Conservation (phyloP, 2,797 vertebrate genomes). For the Xenentodon cancila region DNA sequence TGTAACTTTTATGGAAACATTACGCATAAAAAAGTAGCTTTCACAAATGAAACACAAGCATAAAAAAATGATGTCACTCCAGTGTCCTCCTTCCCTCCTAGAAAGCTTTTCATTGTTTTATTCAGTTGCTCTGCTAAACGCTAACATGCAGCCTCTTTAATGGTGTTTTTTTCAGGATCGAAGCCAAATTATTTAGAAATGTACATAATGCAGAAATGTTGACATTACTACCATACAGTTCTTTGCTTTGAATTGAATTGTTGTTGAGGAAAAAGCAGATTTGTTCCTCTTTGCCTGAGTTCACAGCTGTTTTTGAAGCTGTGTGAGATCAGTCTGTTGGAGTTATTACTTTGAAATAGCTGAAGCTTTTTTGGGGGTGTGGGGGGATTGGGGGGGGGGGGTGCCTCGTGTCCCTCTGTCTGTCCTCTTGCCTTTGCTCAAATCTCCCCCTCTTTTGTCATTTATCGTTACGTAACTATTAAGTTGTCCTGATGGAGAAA, state of each 20-base stretch:
- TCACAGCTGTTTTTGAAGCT: conserved; percentile 47
- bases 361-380: conserved; percentile 4
- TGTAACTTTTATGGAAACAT: too few species aligned
- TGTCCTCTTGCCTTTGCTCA: conserved; percentile 14
- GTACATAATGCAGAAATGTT: conserved; percentile 45
- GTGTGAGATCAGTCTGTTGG: conserved; percentile 44
- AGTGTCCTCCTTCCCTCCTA: too few species aligned
- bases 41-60: too few species aligned
- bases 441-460: conserved; percentile 6
- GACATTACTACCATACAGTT: conserved; percentile 25
- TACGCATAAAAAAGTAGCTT: too few species aligned
- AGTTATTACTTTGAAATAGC: conserved; percentile 45
- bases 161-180: conserved; percentile 10
- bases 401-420: neutral
- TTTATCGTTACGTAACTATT: conserved; percentile 18
- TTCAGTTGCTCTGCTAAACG: too few species aligned
- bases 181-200: conserved; percentile 47
- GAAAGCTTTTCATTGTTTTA: too few species aligned
- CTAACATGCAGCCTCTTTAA: conserved; percentile 8
- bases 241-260: conserved; percentile 43
- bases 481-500: neutral
- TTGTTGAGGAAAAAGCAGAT: conserved; percentile 34
- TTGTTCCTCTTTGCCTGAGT: conserved; percentile 41
- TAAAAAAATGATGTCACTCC: too few species aligned
- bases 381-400: too few species aligned